Conservation (phyloP, 2,888 invertebrate species). For the Apoderus coryli region DNA sequence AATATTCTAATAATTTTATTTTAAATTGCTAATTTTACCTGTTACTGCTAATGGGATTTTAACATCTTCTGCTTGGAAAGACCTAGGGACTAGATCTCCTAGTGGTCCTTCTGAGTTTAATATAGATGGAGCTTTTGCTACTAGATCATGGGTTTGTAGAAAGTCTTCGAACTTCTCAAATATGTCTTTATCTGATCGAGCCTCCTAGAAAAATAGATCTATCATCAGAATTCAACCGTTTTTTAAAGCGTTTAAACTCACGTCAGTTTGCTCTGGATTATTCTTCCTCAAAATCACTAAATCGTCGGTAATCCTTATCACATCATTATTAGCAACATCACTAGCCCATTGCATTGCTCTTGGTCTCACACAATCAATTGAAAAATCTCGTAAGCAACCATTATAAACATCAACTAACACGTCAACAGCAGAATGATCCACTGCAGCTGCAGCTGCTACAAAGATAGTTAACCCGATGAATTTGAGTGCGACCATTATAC, state of each 20-base stretch:
- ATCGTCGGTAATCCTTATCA: constrained; percentile 63
- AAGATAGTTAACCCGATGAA: constrained; percentile 19
- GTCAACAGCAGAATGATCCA: constrained; percentile 40
- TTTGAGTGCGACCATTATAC: constrained; percentile 21
- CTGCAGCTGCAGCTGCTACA: constrained; percentile 17
- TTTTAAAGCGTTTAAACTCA: constrained; percentile 7
- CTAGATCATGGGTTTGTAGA: constrained; percentile 59
- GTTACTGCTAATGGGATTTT: constrained; percentile 53
- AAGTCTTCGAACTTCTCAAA: constrained; percentile 62
- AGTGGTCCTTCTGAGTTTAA: constrained; percentile 41
- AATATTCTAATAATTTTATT: not conserved
- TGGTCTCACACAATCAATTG: constrained; percentile 60
- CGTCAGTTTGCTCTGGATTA: constrained; percentile 24
- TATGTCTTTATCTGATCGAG: constrained; percentile 42
- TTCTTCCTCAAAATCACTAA: constrained; percentile 53
- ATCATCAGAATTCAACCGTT: constrained; percentile 2
- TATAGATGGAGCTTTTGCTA: constrained; percentile 57
- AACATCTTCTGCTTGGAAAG: constrained; percentile 51
- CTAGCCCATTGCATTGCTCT: constrained; percentile 64
- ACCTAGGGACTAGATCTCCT: constrained; percentile 46
- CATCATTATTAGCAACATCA: constrained; percentile 48
- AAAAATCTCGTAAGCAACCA: constrained; percentile 52
- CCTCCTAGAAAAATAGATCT: constrained; percentile 32
- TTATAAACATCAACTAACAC: constrained; percentile 50
- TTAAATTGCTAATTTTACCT: constrained; percentile 19